These are phyloP conservation scores for Lomographa bimaculata DNA, from an alignment of 2,888 invertebrate species.

Conservation along the genomic window DNA sequence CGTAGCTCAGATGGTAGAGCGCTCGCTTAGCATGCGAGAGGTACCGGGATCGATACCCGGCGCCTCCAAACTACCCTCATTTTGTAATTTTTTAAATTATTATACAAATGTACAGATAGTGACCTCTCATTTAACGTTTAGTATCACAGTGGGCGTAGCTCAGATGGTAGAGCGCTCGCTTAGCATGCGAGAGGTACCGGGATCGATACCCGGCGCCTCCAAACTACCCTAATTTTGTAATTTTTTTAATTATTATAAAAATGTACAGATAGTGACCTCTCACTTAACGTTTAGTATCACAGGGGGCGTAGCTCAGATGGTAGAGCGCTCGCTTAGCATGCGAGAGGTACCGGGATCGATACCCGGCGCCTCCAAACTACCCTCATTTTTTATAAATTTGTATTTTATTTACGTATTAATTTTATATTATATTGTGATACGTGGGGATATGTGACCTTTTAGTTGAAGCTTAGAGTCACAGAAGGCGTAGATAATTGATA, in stretches of 20 bases:
- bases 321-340: conserved; percentile 85
- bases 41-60: conserved; percentile 71
- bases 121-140: no score
- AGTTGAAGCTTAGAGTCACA: no score
- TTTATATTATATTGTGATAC: no score
- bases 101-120: no score
- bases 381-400: conserved; percentile 15
- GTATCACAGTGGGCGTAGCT: conserved; percentile 39
- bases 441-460: no score
- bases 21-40: conserved; percentile 84
- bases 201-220: conserved; percentile 58
- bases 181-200: conserved; percentile 84
- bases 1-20: conserved; percentile 55
- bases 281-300: no score
- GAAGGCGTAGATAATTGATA: no score
- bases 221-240: conserved; percentile 22
- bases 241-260: no score
- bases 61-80: conserved; percentile 43
- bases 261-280: no score
- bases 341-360: conserved; percentile 78
- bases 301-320: conserved; percentile 63
- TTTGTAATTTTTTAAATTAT: conserved; percentile 1
- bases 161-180: conserved; percentile 84
- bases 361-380: conserved; percentile 50
- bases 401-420: no score